Conservation (phyloP, 2,888 invertebrate genomes). For the Hirudinaria manillensis region DNA sequence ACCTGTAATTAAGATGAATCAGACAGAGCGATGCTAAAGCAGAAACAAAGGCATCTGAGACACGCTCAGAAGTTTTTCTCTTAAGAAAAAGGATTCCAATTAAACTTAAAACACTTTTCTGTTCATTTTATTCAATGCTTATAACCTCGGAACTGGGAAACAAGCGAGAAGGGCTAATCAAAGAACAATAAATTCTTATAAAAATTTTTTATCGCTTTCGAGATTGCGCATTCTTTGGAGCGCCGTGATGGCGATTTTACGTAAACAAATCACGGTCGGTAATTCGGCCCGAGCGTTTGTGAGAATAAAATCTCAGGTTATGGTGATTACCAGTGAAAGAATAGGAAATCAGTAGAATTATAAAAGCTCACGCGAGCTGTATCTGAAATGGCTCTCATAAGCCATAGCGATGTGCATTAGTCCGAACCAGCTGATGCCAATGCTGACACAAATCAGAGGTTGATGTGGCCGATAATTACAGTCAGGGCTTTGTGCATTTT, state of each 20-base stretch:
- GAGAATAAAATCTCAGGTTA: slow-evolving; percentile 13
- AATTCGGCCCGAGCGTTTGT: neutral
- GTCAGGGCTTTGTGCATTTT: too few species aligned
- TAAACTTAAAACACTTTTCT: neutral
- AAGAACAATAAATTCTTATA: neutral
- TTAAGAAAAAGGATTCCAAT: neutral
- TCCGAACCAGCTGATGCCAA: too few species aligned
- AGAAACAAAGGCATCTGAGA: too few species aligned
- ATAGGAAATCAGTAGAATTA: slow-evolving; percentile 14
- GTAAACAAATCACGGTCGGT: slow-evolving; percentile 15
- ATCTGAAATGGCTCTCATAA: too few species aligned
- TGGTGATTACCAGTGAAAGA: slow-evolving; percentile 16
- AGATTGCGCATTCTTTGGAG: slow-evolving; percentile 12
- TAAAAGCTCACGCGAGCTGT: slow-evolving; percentile 6
- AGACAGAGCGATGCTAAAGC: too few species aligned
- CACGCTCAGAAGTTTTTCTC: too few species aligned
- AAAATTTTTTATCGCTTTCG: slow-evolving; percentile 1
- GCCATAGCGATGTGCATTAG: too few species aligned
- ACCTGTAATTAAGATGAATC: too few species aligned
- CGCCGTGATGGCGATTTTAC: slow-evolving; percentile 14
- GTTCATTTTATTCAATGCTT: neutral
- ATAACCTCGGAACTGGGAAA: slow-evolving; percentile 6
- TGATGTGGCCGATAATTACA: too few species aligned
- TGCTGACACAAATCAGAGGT: too few species aligned
- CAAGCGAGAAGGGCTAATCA: slow-evolving; percentile 5